Base-by-base conservation (phyloP, 2,797 vertebrate genomes). In the Microchirus variegatus region DNA sequence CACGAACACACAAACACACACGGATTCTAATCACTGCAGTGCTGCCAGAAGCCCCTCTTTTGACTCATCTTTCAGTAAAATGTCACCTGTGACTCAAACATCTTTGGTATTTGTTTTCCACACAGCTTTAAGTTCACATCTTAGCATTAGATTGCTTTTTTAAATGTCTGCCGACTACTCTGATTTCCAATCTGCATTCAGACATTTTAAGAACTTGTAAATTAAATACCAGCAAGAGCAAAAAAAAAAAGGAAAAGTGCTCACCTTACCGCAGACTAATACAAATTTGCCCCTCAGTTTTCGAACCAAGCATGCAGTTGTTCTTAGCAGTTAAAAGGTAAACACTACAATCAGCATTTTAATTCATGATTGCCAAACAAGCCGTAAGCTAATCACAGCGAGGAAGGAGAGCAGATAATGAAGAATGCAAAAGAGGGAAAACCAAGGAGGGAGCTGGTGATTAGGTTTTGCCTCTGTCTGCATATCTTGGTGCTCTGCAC, bases 341-440 rank as follows among this genome's bases (percentile, higher is more conserved):
- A 84, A 86, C 75, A 85, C 77, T 47, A 71, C 79, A 86, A 88
- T 89, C 87, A 85, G 76, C 79, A 78, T 87, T 89, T 85, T 84
- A 89, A 86, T 87, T 83, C 63, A 74, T 45, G 78, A 81, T 87
- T 87, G 74, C 78, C 67, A 83, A 87, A 88, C 77, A 87, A 87
- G 87, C 84, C 69, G 76, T 80, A 48, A 89, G 87, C 83, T 87
- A 87, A 79, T 90, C 84, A 81, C 51, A 0, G 55, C 35, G 53
- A 59, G 66, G 48, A 54, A 57, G 55, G 64, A 59, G 64, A 68
- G 60, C 63, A 78, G 74, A 75, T 85, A 83, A 84, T 82, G 73
- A 74, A 82, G 67, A 72, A 78, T 76, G 73, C 68, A 35, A 65
- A 50, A 48, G 35, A 46, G 58, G 40, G 70, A 31, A 31, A 31